These are phyloP conservation scores for Cyprinodon brontotheroides DNA, from an alignment of 2,113 vertebrate genomes.

Conservation along the genomic window DNA sequence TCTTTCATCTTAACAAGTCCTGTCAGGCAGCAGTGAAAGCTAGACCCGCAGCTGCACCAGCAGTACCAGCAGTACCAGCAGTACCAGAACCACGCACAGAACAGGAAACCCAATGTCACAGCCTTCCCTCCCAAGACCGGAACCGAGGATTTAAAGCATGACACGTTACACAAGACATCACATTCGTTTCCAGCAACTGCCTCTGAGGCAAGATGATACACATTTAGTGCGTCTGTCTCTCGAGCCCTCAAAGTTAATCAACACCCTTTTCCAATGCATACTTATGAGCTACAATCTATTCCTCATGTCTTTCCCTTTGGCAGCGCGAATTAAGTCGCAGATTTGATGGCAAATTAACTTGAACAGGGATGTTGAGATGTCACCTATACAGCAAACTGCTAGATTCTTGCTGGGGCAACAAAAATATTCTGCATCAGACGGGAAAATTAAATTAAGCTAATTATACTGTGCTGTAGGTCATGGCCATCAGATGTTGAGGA, in stretches of 20 bases:
- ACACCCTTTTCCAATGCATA: conserved; percentile 72
- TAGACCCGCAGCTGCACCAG: conserved; percentile 38
- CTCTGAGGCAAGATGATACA: conserved; percentile 70
- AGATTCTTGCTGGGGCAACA: conserved; percentile 24
- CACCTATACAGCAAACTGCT: conserved; percentile 60
- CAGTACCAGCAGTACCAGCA: conserved; percentile 27
- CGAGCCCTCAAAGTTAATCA: conserved; percentile 72
- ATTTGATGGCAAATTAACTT: conserved; percentile 74
- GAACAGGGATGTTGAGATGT: conserved; percentile 58
- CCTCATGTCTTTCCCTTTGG: conserved; percentile 68
- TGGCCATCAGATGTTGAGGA: conserved; percentile 47
- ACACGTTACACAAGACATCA: conserved; percentile 71
- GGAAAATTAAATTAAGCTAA: conserved; percentile 56
- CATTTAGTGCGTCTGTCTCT: conserved; percentile 59
- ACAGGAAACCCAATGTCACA: conserved; percentile 47
- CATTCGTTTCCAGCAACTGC: conserved; percentile 63
- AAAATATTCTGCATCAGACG: conserved; percentile 25
- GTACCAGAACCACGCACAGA: conserved; percentile 50
- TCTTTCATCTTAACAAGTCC: conserved; percentile 60
- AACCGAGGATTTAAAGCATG: conserved; percentile 66
- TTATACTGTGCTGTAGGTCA: conserved; percentile 27
- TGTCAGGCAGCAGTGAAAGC: conserved; percentile 65
- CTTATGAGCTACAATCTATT: conserved; percentile 75
- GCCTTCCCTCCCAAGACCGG: conserved; percentile 58
- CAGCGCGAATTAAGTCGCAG: conserved; percentile 67